A percentile compares a stretch with the other conserved stretches of the same genome.
Conservation (phyloP, 2,797 vertebrate genomes). For the Ambastaia sidthimunki region DNA sequence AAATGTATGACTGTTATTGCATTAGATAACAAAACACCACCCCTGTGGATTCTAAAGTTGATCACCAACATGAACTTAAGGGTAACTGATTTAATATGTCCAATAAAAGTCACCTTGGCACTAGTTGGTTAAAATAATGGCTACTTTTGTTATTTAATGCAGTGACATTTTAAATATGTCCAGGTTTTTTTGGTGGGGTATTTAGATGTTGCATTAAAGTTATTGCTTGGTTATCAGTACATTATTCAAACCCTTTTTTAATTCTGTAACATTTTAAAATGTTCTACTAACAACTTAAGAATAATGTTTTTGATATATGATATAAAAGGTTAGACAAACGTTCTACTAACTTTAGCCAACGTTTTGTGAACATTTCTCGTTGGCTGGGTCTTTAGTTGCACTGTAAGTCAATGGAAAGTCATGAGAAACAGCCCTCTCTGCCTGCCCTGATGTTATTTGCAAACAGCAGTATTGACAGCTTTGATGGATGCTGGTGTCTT, state of each 20-base stretch:
- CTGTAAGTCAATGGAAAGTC: conserved; percentile 19
- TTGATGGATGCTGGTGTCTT: conserved; percentile 55
- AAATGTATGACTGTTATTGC: too few relatives aligned
- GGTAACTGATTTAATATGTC: background rate
- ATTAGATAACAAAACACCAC: too few relatives aligned
- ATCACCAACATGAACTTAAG: background rate
- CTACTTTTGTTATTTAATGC: background rate
- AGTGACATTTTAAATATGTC: background rate
- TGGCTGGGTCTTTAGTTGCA: background rate
- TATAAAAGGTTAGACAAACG: too few relatives aligned
- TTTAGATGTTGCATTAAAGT: too few relatives aligned
- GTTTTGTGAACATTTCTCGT: too few relatives aligned
- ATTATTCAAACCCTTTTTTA: too few relatives aligned
- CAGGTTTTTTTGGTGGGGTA: background rate
- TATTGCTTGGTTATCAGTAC: too few relatives aligned
- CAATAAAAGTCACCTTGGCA: background rate
- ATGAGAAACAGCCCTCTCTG: conserved; percentile 6
- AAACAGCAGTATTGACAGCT: conserved; percentile 36
- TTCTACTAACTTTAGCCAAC: too few relatives aligned
- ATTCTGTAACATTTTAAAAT: too few relatives aligned
- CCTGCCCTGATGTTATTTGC: conserved; percentile 50
- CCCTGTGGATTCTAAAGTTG: background rate
- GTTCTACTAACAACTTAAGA: too few relatives aligned
- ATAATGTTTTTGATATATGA: too few relatives aligned
- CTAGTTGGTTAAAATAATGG: background rate